phyloP scores from a whole-genome alignment of 2,888 invertebrate species.

The Lypha dubia region DNA sequence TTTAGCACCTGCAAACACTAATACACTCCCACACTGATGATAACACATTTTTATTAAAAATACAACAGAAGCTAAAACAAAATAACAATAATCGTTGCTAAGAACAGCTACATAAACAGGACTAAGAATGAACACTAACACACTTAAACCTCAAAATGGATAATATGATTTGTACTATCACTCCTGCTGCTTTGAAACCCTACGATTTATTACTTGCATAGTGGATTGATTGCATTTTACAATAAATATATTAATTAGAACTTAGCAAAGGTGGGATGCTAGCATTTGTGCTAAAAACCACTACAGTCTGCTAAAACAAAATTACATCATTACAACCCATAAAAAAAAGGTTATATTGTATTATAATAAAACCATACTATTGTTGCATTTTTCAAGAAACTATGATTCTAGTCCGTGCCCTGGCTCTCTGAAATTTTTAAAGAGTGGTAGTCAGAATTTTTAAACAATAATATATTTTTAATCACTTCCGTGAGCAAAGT shows the following conservation, averaged over 20 bases:
- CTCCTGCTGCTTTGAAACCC: conserved; percentile 45
- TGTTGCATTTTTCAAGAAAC: too few relatives aligned
- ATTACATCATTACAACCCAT: too few relatives aligned
- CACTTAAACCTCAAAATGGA: conserved; percentile 41
- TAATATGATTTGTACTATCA: conserved; percentile 44
- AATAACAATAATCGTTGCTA: conserved; percentile 11
- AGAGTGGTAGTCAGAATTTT: too few relatives aligned
- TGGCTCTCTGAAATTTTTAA: too few relatives aligned
- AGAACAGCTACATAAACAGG: not conserved
- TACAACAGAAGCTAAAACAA: conserved; percentile 2
- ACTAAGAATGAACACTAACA: not conserved
- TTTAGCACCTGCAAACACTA: not conserved
- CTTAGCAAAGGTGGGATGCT: too few relatives aligned
- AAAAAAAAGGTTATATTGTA: too few relatives aligned
- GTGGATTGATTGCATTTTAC: not conserved
- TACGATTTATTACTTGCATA: conserved; percentile 26
- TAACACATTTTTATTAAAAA: not conserved
- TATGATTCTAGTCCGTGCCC: too few relatives aligned
- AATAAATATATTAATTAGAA: not conserved
- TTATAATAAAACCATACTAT: too few relatives aligned
- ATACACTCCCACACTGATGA: not conserved
- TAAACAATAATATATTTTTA: too few relatives aligned
- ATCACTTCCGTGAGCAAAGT: too few relatives aligned
- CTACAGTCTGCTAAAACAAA: too few relatives aligned
- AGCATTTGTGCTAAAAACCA: too few relatives aligned